Base-by-base conservation (phyloP, 2,797 vertebrate genomes). In the Epinephelus malabaricus region DNA sequence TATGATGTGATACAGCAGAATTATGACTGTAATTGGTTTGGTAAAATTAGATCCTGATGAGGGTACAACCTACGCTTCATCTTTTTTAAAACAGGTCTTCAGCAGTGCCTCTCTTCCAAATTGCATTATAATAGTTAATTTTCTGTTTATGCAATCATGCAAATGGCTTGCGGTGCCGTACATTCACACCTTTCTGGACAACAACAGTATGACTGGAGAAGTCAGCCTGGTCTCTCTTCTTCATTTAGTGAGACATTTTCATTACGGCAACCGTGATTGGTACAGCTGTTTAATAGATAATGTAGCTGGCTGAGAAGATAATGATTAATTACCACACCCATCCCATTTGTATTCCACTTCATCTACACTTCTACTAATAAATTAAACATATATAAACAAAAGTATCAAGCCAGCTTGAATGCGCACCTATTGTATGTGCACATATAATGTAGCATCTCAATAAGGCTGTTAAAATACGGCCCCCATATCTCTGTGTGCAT, bases 251-350 rank as follows among this genome's bases (percentile, higher is more conserved):
- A 58, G 55, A 46, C 60, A 63, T 51, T 81, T 60, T 51, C 8
- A 68, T 68, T 46, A 40, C 0, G 3, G 4, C 25, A 3, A 50
- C 49, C 66, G 49, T 65, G 46, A 79, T 60, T 66, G 21, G 38
- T 50, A 74, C 58, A 81, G 72, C 68, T 76, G 69, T 19, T 73
- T 17, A 40, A 78, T 18, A 67, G 60, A 66, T 82, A 64, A 79
- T 69, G 40, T 27, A 59, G 67, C 59, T 34, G 55, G 10, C 40
- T 65, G 62, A 59, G 61, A 77, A 67, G 47, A 73, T 66, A 60
- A 72, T 66, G 53, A 79, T 76, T 40, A 64, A 73, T 69, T 13
- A 19, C 43, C 18, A 53, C 21, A 45, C 18, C 34, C 12, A n/a
- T 80, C n/a, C 25, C 30, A 25, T 75, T 79, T 49, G 60, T 56